Base-by-base conservation (phyloP, 2,888 invertebrate species). In the Colletes collaris region DNA sequence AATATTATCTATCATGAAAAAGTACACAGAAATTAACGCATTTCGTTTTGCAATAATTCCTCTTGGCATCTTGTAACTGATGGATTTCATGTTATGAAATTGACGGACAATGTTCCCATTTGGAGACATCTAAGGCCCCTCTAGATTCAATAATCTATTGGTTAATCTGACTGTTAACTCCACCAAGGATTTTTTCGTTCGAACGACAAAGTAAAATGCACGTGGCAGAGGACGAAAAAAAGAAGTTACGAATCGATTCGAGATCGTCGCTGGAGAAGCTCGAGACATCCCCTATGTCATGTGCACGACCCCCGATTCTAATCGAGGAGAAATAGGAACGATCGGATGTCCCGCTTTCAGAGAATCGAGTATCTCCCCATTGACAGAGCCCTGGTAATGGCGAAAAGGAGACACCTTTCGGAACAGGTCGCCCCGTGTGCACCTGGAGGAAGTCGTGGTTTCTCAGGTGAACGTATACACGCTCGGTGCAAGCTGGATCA, bases 301-400 rank as follows among this genome's bases (percentile, higher is more conserved):
- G 58, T n/a, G 16, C 52, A 40, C 53, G 13, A 27, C 52, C 46
- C 52, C 16, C 70, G 72, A 64, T 55, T 63, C 53, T 40, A 44
- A 58, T 67, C 63, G 66, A 37, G 82, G 85, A 85, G 86, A 87
- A 86, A 89, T 74, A 46, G 85, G 80, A 86, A 87, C 88, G 89
- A 91, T 92, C 90, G 86, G 86, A 88, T 90, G 86, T 87, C 79
- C 77, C 81, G 83, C 79, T 79, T 77, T 82, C 62, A n/a, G 82
- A 81, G 91, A 91, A 90, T 92, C 92, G 89, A 91, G 91, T 91
- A 88, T 91, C 91, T 89, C 27, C 40, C 86, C 82, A 89, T 91
- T 90, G 88, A 90, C 66, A 35, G 53, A 53, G 44, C 50, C 40
- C 63, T 27, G 13, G 46, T 55, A 55, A 62, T 64, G 66, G 53